A percentile compares a stretch with the other conserved stretches of the same genome.
Conservation (phyloP, 2,888 invertebrate genomes). For the Maniola hyperantus region DNA sequence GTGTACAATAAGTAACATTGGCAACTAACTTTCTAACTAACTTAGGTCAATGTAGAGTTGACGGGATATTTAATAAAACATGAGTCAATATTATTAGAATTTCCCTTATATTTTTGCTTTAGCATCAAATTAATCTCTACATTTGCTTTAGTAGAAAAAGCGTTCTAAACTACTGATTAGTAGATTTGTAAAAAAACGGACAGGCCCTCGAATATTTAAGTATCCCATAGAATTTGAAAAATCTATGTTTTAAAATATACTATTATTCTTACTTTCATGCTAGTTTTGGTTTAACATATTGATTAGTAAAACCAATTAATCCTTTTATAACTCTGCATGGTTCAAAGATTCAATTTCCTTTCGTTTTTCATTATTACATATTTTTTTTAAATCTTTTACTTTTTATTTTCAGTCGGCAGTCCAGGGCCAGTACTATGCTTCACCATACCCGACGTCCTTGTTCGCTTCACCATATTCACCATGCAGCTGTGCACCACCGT, state of each 20-base stretch:
- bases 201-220: neutral
- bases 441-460: constrained; percentile 35
- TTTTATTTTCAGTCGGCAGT: constrained; percentile 54
- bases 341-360: neutral
- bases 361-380: neutral
- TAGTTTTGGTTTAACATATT: too few relatives aligned
- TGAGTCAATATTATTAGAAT: too few relatives aligned
- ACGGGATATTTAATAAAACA: neutral
- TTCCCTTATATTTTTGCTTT: too few relatives aligned
- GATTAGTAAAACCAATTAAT: too few relatives aligned
- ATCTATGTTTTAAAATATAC: neutral
- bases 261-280: neutral
- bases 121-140: neutral
- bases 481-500: constrained; percentile 43
- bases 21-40: neutral
- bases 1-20: constrained; percentile 15
- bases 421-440: constrained; percentile 61
- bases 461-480: constrained; percentile 34
- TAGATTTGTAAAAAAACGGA: neutral
- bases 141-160: neutral
- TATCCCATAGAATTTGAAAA: neutral
- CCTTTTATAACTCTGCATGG: neutral
- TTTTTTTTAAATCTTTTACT: neutral
- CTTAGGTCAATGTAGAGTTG: neutral
- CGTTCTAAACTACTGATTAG: neutral